phyloP scores from a whole-genome alignment of 2,113 vertebrate species.

The Chascanopsetta lugubris region DNA sequence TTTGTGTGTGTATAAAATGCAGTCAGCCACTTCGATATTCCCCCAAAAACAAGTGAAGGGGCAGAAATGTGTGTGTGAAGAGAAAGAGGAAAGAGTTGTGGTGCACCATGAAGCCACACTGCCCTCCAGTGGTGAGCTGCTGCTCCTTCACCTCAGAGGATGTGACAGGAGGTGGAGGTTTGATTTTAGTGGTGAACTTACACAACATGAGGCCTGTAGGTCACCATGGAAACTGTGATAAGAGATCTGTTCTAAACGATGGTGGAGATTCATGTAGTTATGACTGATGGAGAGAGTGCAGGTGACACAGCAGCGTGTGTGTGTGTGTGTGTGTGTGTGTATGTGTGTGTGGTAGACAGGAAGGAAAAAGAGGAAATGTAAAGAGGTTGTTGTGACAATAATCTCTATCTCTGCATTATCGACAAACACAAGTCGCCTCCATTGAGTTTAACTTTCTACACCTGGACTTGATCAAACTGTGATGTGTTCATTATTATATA shows the following conservation, averaged over 20 bases:
- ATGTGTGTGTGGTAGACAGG: constrained; percentile 40
- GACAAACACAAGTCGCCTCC: not conserved
- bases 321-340: not conserved
- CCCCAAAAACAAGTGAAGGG: constrained; percentile 44
- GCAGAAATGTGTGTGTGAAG: constrained; percentile 24
- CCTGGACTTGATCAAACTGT: not conserved
- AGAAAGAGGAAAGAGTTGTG: not conserved
- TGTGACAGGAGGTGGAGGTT: constrained; percentile 15
- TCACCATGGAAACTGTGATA: constrained; percentile 11
- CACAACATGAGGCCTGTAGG: not conserved
- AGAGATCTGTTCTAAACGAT: not conserved
- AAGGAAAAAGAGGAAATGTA: constrained; percentile 60
- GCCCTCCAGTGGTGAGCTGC: constrained; percentile 75
- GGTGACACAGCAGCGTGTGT: not conserved
- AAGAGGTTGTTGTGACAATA: constrained; percentile 32
- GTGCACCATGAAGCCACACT: constrained; percentile 72
- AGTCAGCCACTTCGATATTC: constrained; percentile 71
- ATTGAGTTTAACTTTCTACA: constrained; percentile 4
- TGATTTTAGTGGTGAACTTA: constrained; percentile 9
- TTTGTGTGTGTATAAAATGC: constrained; percentile 64
- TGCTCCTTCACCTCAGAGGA: constrained; percentile 10
- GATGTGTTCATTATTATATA: not conserved
- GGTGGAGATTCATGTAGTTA: not conserved
- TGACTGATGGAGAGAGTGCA: not conserved
- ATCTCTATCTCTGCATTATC: constrained; percentile 14